These are phyloP conservation scores for Nixonia krombeini DNA, from an alignment of 1,140 invertebrate species.

Conservation along the genomic window DNA sequence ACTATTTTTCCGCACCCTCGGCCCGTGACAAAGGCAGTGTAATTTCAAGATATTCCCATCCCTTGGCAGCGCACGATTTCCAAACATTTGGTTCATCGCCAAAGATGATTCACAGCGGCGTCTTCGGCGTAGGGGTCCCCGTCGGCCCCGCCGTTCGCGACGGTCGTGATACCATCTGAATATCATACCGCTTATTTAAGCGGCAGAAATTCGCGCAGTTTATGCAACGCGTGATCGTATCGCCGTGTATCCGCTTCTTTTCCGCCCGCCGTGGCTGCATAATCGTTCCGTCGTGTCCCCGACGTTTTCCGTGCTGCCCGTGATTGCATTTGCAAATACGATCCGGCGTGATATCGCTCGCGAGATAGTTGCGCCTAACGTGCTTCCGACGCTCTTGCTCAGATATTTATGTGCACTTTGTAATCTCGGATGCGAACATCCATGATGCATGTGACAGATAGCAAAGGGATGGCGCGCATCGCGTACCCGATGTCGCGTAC, in stretches of 20 bases:
- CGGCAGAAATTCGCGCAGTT: constrained; percentile 32
- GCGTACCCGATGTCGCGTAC: too few relatives aligned
- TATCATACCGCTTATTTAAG: constrained; percentile 27
- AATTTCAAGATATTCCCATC: too few relatives aligned
- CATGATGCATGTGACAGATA: constrained; percentile 46
- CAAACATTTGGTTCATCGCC: too few relatives aligned
- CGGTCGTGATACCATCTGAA: constrained; percentile 1
- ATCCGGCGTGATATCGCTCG: constrained; percentile 31
- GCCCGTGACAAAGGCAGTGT: too few relatives aligned
- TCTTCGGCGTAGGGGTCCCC: neutral
- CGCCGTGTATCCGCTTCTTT: constrained; percentile 26
- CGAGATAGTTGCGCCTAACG: constrained; percentile 27
- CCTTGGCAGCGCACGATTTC: too few relatives aligned
- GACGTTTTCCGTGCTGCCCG: constrained; percentile 25
- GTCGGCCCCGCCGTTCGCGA: constrained; percentile 11
- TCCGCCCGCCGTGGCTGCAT: constrained; percentile 18
- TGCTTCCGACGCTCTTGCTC: constrained; percentile 22
- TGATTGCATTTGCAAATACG: constrained; percentile 48
- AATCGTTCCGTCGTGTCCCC: constrained; percentile 42
- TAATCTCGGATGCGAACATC: constrained; percentile 48
- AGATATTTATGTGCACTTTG: constrained; percentile 51
- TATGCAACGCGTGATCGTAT: constrained; percentile 47
- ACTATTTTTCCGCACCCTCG: too few relatives aligned
- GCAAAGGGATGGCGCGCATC: constrained; percentile 6
- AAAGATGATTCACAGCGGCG: neutral